Evolutionary conservation across 1,140 invertebrate genomes (phyloP).

Genomic region (Bombus pascuorum): DNA sequence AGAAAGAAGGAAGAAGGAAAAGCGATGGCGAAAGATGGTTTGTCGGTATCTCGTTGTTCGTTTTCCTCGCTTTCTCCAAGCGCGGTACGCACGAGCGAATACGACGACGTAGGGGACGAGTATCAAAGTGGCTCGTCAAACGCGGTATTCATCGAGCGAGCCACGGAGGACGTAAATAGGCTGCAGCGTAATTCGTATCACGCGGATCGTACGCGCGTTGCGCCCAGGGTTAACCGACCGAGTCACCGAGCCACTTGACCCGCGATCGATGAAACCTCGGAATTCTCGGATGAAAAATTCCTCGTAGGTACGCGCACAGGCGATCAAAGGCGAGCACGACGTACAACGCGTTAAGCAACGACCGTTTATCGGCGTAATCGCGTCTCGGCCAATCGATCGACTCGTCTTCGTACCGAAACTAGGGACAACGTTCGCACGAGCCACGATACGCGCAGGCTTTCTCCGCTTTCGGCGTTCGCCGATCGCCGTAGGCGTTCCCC

Average conservation of each 20-base stretch:
- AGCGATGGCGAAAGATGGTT: too few relatives aligned
- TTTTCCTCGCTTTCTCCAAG: background rate
- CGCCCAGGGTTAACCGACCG: conserved; percentile 58
- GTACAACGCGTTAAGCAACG: background rate
- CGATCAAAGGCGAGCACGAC: conserved; percentile 19
- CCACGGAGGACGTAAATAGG: conserved; percentile 35
- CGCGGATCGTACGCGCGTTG: conserved; percentile 61
- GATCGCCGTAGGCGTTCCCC: background rate
- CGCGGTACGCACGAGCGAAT: background rate
- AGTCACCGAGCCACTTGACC: conserved; percentile 68
- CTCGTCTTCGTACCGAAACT: too few relatives aligned
- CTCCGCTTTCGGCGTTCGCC: background rate
- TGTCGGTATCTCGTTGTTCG: too few relatives aligned
- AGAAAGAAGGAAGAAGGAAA: too few relatives aligned
- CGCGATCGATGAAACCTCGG: conserved; percentile 70
- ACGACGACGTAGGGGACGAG: background rate
- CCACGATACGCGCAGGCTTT: background rate
- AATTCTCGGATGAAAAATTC: conserved; percentile 65
- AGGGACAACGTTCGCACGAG: background rate
- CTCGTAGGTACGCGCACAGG: conserved; percentile 15
- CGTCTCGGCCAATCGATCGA: conserved; percentile 4
- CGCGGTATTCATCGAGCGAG: conserved; percentile 16
- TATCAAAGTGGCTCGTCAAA: background rate
- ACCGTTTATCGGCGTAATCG: background rate
- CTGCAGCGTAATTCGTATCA: conserved; percentile 56